Percentiles rank a stretch among this genome's conserved stretches.
Evolutionary conservation across 2,888 invertebrate species (phyloP).

Genomic region (Melikaiella ostensackeni): DNA sequence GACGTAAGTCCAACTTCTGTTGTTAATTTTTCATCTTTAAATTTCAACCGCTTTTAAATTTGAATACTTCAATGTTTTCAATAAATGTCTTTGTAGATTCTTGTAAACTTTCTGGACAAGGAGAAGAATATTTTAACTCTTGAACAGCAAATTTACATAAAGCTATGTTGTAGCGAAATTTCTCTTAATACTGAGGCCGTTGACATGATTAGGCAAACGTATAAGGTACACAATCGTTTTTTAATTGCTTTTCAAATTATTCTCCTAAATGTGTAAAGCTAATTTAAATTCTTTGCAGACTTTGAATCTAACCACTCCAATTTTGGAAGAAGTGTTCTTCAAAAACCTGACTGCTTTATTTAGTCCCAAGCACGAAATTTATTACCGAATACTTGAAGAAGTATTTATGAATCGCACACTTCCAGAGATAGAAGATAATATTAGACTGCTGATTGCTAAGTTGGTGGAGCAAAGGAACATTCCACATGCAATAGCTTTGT

Average conservation of each 20-base stretch:
- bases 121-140: slow-evolving; percentile 56
- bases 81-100: slow-evolving; percentile 55
- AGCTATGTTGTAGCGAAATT: slow-evolving; percentile 62
- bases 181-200: slow-evolving; percentile 67
- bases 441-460: slow-evolving; percentile 64
- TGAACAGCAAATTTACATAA: slow-evolving; percentile 66
- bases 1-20: slow-evolving; percentile 55
- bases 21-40: not conserved
- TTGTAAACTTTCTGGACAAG: slow-evolving; percentile 63
- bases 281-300: slow-evolving; percentile 57
- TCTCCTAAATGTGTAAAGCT: not conserved
- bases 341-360: slow-evolving; percentile 70
- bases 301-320: slow-evolving; percentile 59
- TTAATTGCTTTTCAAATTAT: not conserved
- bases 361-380: slow-evolving; percentile 68
- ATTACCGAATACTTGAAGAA: slow-evolving; percentile 68
- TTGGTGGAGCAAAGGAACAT: slow-evolving; percentile 68
- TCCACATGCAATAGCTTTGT: slow-evolving; percentile 70
- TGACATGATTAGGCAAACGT: slow-evolving; percentile 63
- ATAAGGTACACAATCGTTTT: slow-evolving; percentile 60
- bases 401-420: slow-evolving; percentile 69
- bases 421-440: slow-evolving; percentile 63
- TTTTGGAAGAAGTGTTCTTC: slow-evolving; percentile 71
- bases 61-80: slow-evolving; percentile 28
- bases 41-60: not conserved